Percentiles rank a stretch among this genome's conserved stretches.
Evolutionary conservation across 2,797 vertebrate genomes (phyloP).

Genomic region (Cercopithecus neglectus): DNA sequence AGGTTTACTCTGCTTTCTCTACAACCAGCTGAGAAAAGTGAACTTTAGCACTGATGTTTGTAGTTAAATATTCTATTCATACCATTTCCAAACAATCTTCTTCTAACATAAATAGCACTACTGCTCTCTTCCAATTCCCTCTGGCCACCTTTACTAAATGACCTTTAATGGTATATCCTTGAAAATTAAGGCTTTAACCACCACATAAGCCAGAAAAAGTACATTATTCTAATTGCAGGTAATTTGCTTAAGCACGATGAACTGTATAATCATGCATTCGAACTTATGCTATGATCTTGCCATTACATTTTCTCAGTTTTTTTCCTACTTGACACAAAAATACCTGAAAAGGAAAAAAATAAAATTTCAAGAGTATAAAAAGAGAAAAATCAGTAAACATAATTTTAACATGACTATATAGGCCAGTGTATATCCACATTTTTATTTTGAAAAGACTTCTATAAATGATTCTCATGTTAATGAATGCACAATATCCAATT

Average conservation of each 20-base stretch:
- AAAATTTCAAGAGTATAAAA: not conserved
- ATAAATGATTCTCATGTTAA: not conserved
- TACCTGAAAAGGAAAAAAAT: not conserved
- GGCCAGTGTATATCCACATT: not conserved
- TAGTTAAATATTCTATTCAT: not conserved
- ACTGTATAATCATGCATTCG: not conserved
- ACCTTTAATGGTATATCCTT: not conserved
- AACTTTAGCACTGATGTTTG: not conserved
- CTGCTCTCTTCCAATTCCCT: not conserved
- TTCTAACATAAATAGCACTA: not conserved
- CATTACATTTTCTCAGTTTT: not conserved
- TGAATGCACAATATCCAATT: not conserved
- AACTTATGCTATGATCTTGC: not conserved
- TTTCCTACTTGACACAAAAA: not conserved
- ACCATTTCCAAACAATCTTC: not conserved
- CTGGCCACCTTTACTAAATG: not conserved
- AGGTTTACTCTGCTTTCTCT: not conserved
- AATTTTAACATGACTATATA: not conserved
- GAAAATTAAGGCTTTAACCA: not conserved
- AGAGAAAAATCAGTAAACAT: not conserved
- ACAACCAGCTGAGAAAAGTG: not conserved
- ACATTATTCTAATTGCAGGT: not conserved
- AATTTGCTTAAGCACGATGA: not conserved
- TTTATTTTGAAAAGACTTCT: conserved; percentile 20
- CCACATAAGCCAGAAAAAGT: not conserved